Evolutionary conservation across 1,140 invertebrate species (phyloP), one percentile per base, ranked within the genome.

Genomic region (Macrocentrus cingulum): DNA sequence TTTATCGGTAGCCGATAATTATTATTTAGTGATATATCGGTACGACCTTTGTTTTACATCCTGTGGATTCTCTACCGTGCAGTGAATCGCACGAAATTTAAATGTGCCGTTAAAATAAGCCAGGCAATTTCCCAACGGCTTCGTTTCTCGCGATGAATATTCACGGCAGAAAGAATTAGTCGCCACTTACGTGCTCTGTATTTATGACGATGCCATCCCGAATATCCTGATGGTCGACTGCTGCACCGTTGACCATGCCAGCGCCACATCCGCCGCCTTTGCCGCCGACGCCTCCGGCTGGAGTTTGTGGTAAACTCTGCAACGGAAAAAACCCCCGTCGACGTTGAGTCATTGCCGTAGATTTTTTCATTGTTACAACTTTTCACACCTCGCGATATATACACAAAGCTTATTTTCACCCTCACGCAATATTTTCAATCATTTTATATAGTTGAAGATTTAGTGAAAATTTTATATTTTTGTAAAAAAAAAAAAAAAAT

Each of bases 261-360:
- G 62, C 66, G 61, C 66, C 68, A 56, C 66, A 66, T 22, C 65
- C 68, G 36, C 66, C 46, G 16, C 46, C 70, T 56, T 80, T 80
- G 16, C 63, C 72, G 51, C 73, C 69, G 48, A 73, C 69, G 59
- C 72, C 69, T 53, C 77, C 73, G 55, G 79, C 75, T 39, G 78
- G 78, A 44, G 81, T 82, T 70, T 83, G 81, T n/a, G 81, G 80
- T 59, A 81, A 71, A 61, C 80, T 81, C 81, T 83, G 76, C 2
- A 79, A 81, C 54, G 67, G 42, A 66, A 57, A 66, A 50, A 60
- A 49, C 54, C 48, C 37, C 32, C 22, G 32, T 19, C 22, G 49
- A 36, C 22, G 22, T 49, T 51, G 2, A 51, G 49, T 51, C 29
- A 34, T 51, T 51, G 7, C 22, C 44, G n/a, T n/a, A n/a, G n/a